Base-by-base conservation (phyloP, 2,797 vertebrate species). In the Pseudochirops cupreus region DNA sequence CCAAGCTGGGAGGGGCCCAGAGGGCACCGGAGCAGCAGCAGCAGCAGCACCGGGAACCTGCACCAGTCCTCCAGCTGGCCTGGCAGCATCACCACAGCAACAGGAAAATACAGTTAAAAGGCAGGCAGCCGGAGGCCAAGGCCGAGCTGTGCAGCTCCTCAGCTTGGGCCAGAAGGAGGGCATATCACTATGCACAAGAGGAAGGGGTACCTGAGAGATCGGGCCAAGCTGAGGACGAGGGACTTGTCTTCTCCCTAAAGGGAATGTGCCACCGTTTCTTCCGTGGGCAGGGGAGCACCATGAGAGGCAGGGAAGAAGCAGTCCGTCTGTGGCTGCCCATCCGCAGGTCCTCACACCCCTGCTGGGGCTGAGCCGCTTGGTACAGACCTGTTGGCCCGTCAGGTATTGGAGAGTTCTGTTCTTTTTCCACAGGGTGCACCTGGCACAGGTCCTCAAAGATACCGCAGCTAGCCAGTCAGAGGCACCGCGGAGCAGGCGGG, bases 1-100 rank as follows among this genome's bases (percentile, higher is more conserved):
- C 98, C 91, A 93, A 96, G 98, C 98, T 97, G 97, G 97, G 96
- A 95, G 94, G 97, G 91, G 96, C 93, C 52, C 94, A 97, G 97
- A 97, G 98, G 98, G 96, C 95, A 89, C 92, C 90, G 31, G 14
- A 62, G 59, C 59, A 62, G 62, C 62, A 13, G 31, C 92, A 59
- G 67, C 74, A 91, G 97, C 92, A 59, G 67, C 62, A 91, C 53
- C 54, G 91, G 46, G 52, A 74, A 46, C 29, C 4, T 92, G 95
- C 94, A 97, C 97, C 90, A 95, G 97, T 98, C 96, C 96, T 98
- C 97, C 98, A 95, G 98, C 97, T 95, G 91, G 89, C 94, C 92
- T 95, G 96, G 95, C 97, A 97, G 95, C 97, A 98, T 98, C 96
- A 89, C 98, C 97, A 97, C 98, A 97, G 98, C 98, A 98, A 98